A percentile compares a stretch with the other conserved stretches of the same genome.
Evolutionary conservation across 2,797 vertebrate species (phyloP).

Genomic region (Aldrovandia affinis): DNA sequence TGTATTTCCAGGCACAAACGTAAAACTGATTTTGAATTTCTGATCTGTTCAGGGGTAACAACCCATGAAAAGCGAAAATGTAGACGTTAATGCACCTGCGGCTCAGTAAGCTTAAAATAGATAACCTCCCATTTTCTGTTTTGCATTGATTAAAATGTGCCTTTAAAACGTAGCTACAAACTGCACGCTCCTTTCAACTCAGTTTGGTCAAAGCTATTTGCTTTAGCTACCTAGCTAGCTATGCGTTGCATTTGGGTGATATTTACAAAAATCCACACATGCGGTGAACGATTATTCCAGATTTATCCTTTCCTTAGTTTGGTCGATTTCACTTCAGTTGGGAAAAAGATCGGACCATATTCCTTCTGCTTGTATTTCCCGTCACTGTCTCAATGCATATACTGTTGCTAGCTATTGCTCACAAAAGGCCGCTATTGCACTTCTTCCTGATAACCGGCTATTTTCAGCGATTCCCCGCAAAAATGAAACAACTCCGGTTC

Average conservation of each 20-base stretch:
- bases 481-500: conserved; percentile 9
- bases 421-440: conserved; percentile 34
- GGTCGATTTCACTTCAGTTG: conserved; percentile 5
- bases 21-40: conserved; percentile 12
- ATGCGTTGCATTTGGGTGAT: conserved; percentile 1
- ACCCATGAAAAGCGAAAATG: conserved; percentile 7
- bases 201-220: conserved; percentile 25
- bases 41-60: not conserved
- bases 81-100: conserved; percentile 27
- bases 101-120: conserved; percentile 27
- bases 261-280: conserved; percentile 23
- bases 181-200: conserved; percentile 21
- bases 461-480: conserved; percentile 1
- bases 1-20: conserved; percentile 49
- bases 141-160: conserved; percentile 32
- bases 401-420: conserved; percentile 30
- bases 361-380: conserved; percentile 16
- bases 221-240: not conserved
- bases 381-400: conserved; percentile 18
- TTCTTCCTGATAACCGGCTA: conserved; percentile 18
- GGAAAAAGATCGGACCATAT: conserved; percentile 1
- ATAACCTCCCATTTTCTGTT: conserved; percentile 30
- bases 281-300: conserved; percentile 21
- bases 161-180: conserved; percentile 17
- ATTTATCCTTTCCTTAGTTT: conserved; percentile 8